Evolutionary conservation across 2,113 vertebrate genomes (phyloP).

Genomic region (Sprattus sprattus): DNA sequence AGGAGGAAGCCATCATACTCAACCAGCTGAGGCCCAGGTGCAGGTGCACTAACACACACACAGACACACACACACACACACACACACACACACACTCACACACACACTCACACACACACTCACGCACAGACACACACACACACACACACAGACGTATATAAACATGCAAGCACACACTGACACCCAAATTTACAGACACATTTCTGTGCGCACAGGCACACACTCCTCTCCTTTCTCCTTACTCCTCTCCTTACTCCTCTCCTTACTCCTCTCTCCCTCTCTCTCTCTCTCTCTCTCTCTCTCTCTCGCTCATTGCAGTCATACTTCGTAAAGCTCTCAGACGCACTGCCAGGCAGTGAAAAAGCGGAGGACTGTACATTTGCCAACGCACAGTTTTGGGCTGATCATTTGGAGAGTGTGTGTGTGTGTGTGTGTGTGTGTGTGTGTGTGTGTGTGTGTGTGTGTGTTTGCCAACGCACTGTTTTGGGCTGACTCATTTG

Average conservation of each 20-base stretch:
- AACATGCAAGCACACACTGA: neutral
- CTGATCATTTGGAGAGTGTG: no score
- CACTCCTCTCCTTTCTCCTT: neutral
- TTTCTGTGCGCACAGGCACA: neutral
- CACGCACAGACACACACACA: neutral
- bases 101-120: neutral
- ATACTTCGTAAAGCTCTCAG: neutral
- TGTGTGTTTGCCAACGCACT: neutral
- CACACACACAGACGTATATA: neutral
- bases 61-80: neutral
- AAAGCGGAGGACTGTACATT: neutral
- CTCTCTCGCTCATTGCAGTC: neutral
- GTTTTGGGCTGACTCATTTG: neutral
- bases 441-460: no score
- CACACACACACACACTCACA: slow-evolving; percentile 6
- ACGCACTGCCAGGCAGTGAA: neutral
- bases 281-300: neutral
- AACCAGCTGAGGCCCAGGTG: neutral
- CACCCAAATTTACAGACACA: neutral
- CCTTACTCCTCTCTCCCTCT: neutral
- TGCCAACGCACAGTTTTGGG: slow-evolving; percentile 12
- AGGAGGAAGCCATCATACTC: neutral
- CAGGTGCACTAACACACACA: no score
- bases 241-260: neutral
- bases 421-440: no score